Conservation (phyloP, 2,888 invertebrate genomes). For the Leucophenga montana region DNA sequence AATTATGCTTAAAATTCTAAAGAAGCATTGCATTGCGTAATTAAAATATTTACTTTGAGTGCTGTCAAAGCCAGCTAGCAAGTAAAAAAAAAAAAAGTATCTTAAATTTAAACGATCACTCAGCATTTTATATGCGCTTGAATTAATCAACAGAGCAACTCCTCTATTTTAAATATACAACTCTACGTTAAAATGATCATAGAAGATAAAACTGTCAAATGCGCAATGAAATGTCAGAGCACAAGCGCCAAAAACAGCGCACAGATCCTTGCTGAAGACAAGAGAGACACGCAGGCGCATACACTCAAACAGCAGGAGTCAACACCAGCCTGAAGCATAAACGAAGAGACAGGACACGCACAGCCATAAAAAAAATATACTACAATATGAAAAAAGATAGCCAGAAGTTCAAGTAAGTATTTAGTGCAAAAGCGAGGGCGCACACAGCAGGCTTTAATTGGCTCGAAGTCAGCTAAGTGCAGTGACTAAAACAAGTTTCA, state of each 20-base stretch:
- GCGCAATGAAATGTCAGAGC: slow-evolving; percentile 69
- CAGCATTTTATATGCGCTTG: slow-evolving; percentile 60
- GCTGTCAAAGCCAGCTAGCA: not conserved
- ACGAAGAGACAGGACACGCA: slow-evolving; percentile 23
- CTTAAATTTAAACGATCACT: slow-evolving; percentile 69
- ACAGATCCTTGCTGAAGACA: not conserved
- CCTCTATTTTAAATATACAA: slow-evolving; percentile 16
- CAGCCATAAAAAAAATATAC: too few species aligned
- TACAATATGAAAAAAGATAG: too few species aligned
- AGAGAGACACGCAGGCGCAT: not conserved
- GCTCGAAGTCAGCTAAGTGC: slow-evolving; percentile 36
- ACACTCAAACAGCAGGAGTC: slow-evolving; percentile 58
- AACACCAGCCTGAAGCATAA: too few species aligned
- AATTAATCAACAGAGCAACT: slow-evolving; percentile 55
- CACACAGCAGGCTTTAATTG: slow-evolving; percentile 40
- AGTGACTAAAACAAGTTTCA: slow-evolving; percentile 44
- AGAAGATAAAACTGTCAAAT: slow-evolving; percentile 65
- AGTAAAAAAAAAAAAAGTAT: slow-evolving; percentile 16
- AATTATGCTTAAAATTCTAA: not conserved
- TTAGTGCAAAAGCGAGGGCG: too few species aligned
- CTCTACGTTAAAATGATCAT: slow-evolving; percentile 53
- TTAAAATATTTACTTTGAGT: not conserved
- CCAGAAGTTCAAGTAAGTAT: too few species aligned
- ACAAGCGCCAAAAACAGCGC: slow-evolving; percentile 65
- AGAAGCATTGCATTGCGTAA: too few species aligned